phyloP scores from a whole-genome alignment of 2,888 invertebrate species.

The Eristalis tenax region DNA sequence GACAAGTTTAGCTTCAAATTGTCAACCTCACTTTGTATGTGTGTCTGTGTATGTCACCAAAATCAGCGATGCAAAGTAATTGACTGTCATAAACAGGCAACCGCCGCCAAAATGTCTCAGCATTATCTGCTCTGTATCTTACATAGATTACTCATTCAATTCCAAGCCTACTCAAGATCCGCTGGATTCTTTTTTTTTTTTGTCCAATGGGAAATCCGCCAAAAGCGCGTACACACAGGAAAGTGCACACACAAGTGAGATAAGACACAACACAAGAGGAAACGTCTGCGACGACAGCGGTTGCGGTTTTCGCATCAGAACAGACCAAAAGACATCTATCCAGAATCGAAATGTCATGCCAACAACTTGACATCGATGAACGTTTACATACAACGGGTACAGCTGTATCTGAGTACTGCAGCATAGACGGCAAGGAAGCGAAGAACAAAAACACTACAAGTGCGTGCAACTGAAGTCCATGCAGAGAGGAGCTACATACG shows the following conservation, averaged over 20 bases:
- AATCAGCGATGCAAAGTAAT: not conserved
- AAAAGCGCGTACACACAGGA: slow-evolving; percentile 34
- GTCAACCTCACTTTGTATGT: not conserved
- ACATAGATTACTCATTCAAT: slow-evolving; percentile 10
- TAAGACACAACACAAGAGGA: slow-evolving; percentile 45
- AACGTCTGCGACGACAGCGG: slow-evolving; percentile 14
- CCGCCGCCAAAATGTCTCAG: slow-evolving; percentile 14
- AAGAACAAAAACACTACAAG: slow-evolving; percentile 47
- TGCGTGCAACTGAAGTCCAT: slow-evolving; percentile 29
- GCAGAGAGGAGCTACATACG: slow-evolving; percentile 17
- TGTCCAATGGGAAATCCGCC: slow-evolving; percentile 45
- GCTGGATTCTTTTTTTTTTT: slow-evolving; percentile 5
- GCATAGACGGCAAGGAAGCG: not conserved
- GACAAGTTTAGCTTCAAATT: not conserved
- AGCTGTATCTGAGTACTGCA: not conserved
- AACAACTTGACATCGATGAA: slow-evolving; percentile 61
- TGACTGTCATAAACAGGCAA: not conserved
- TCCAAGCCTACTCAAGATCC: slow-evolving; percentile 7
- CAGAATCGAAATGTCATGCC: slow-evolving; percentile 52
- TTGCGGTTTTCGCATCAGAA: slow-evolving; percentile 37
- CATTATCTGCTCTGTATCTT: not conserved
- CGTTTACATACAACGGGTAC: slow-evolving; percentile 10
- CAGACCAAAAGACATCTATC: slow-evolving; percentile 47
- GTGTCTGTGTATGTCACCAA: not conserved
- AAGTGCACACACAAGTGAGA: slow-evolving; percentile 42